phyloP scores from a whole-genome alignment of 2,797 vertebrate genomes.

The Malacoraja senta region DNA sequence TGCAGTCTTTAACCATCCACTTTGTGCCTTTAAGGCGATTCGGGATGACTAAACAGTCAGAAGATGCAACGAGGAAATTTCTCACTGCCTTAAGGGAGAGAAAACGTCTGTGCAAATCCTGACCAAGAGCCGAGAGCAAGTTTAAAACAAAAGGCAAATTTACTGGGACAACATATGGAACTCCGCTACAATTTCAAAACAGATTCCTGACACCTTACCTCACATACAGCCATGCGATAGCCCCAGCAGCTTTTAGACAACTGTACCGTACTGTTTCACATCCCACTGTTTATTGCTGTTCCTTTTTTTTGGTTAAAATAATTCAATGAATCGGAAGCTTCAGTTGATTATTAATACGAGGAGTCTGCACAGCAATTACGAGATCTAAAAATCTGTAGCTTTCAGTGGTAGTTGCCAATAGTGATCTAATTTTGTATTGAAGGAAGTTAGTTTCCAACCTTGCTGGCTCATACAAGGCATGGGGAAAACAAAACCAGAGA shows the following conservation, averaged over 20 bases:
- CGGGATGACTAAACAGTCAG: background rate
- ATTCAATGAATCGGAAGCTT: constrained; percentile 5
- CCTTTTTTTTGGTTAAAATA: constrained; percentile 1
- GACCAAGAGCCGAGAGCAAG: background rate
- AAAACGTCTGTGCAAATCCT: background rate
- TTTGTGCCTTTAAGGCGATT: background rate
- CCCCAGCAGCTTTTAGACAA: constrained; percentile 3
- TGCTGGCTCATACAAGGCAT: background rate
- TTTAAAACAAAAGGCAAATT: constrained; percentile 7
- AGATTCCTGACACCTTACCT: constrained; percentile 31
- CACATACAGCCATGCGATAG: background rate
- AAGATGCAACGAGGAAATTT: background rate
- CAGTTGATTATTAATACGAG: constrained; percentile 3
- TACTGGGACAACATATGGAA: constrained; percentile 3
- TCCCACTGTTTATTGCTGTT: background rate
- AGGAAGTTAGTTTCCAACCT: constrained; percentile 23
- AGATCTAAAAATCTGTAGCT: background rate
- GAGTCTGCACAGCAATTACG: background rate
- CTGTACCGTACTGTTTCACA: background rate
- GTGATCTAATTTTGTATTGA: constrained; percentile 14
- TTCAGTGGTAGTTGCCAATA: background rate
- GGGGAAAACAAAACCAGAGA: background rate
- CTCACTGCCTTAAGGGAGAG: background rate
- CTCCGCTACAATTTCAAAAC: background rate
- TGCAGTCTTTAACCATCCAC: background rate